Conservation (phyloP, 1,140 invertebrate species). For the Ectropis grisescens region DNA sequence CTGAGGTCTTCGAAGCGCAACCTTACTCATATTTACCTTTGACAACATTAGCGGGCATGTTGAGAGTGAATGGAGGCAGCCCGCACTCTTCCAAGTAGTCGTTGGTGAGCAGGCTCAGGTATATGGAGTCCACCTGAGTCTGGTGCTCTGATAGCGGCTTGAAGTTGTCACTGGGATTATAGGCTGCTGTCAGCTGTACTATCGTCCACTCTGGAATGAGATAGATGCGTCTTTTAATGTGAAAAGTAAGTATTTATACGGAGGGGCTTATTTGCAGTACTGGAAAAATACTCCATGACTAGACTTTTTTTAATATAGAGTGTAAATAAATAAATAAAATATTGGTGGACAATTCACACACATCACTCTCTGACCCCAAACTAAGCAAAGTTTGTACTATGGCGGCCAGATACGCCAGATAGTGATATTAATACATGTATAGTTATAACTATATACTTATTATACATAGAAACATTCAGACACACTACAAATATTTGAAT, state of each 20-base stretch:
- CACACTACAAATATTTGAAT: no score
- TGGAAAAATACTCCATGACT: neutral
- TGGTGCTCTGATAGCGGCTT: constrained; percentile 35
- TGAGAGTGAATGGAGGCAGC: constrained; percentile 40
- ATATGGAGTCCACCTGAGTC: constrained; percentile 59
- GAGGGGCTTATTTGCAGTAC: no score
- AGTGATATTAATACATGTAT: no score
- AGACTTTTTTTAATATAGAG: neutral
- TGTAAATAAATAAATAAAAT: neutral
- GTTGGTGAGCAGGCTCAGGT: constrained; percentile 69
- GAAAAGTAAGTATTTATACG: no score
- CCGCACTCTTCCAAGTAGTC: constrained; percentile 41
- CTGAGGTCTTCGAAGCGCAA: no score
- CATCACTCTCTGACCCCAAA: no score
- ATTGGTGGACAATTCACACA: no score
- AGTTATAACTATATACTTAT: no score
- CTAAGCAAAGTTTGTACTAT: no score
- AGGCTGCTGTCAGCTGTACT: constrained; percentile 70
- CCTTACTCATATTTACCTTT: constrained; percentile 62
- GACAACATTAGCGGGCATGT: constrained; percentile 60
- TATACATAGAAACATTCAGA: no score
- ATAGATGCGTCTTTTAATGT: no score
- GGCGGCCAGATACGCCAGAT: no score
- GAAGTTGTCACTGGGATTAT: constrained; percentile 58
- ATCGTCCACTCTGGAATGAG: constrained; percentile 72